Base-by-base conservation (phyloP, 2,888 invertebrate genomes). In the Sepiola atlantica region DNA sequence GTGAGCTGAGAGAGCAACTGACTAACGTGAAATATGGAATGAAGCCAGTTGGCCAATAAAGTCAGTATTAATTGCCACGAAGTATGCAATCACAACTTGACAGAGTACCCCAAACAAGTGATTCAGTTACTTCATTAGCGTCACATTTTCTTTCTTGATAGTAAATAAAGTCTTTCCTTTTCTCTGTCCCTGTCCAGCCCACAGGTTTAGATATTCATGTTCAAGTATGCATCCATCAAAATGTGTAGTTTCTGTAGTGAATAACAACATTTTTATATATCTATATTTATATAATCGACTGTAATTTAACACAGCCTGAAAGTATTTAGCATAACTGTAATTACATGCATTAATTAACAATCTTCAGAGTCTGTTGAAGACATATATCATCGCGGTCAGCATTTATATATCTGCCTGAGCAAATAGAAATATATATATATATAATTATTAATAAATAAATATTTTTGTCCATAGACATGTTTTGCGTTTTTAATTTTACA, bases 31-130 rank as follows among this genome's bases (percentile, higher is more conserved):
- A 77, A 8, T 14, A 32, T 77, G 77, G 77, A 77, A 77, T 4
- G 12, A 16, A 32, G 77, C 77, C 77, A 77, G 77, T n/a, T 77
- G 77, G 77, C 77, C 77, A 77, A 77, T 32, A n/a, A n/a, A 77
- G 77, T 77, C n/a, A n/a, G 77, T 32, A 77, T 77, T 77, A 77
- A 77, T 77, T 77, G n/a, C 77, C 14, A 77, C 32, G 32, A 77
- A 77, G 77, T 32, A 18, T 77, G 77, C 77, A 77, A 77, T 77
- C 77, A 77, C 77, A 77, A n/a, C 77, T 77, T 77, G 77, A 77
- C 77, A 77, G 16, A n/a, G 32, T 16, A 77, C 77, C 77, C 77
- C 32, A 45, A 77, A 77, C 32, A 77, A 77, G 77, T 77, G 77
- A n/a, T 77, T 77, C n/a, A 77, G 77, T 77, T n/a, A 77, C 77